phyloP scores from a whole-genome alignment of 1,140 invertebrate genomes.

The Pseudomyrmex dendroicus region DNA sequence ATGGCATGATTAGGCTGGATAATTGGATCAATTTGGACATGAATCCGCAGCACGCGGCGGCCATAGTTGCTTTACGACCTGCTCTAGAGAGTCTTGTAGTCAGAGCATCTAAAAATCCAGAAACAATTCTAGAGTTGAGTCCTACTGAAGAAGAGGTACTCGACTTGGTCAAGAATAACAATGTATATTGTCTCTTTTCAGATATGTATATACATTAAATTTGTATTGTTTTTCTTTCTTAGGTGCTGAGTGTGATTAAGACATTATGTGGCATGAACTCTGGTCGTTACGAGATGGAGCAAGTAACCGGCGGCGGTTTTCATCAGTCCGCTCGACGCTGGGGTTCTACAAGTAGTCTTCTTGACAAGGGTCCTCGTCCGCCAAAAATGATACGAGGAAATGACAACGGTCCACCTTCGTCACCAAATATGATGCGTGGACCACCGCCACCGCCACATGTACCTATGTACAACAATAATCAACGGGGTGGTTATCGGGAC shows the following conservation, averaged over 20 bases:
- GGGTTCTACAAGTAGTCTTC: too few species aligned
- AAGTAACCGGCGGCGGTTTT: slow-evolving; percentile 81
- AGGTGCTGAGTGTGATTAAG: slow-evolving; percentile 88
- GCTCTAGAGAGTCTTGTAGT: slow-evolving; percentile 94
- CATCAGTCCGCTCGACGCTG: slow-evolving; percentile 80
- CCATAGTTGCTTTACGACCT: slow-evolving; percentile 94
- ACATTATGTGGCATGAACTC: slow-evolving; percentile 90
- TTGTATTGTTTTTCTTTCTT: slow-evolving; percentile 43
- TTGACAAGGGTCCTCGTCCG: slow-evolving; percentile 12
- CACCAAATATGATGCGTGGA: too few species aligned
- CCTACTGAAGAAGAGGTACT: slow-evolving; percentile 86
- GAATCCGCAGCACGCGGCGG: slow-evolving; percentile 90
- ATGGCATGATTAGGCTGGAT: slow-evolving; percentile 91
- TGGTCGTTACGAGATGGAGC: slow-evolving; percentile 89
- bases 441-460: too few species aligned
- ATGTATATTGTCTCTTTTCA: too few species aligned
- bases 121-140: slow-evolving; percentile 87
- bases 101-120: slow-evolving; percentile 91
- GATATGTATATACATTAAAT: too few species aligned
- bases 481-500: slow-evolving; percentile 22
- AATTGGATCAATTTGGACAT: slow-evolving; percentile 97
- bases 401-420: slow-evolving; percentile 5
- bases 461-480: too few species aligned
- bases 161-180: too few species aligned
- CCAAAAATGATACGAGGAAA: slow-evolving; percentile 71